Base-by-base conservation (phyloP, 2,888 invertebrate species). In the Himalopsyche tibetana region DNA sequence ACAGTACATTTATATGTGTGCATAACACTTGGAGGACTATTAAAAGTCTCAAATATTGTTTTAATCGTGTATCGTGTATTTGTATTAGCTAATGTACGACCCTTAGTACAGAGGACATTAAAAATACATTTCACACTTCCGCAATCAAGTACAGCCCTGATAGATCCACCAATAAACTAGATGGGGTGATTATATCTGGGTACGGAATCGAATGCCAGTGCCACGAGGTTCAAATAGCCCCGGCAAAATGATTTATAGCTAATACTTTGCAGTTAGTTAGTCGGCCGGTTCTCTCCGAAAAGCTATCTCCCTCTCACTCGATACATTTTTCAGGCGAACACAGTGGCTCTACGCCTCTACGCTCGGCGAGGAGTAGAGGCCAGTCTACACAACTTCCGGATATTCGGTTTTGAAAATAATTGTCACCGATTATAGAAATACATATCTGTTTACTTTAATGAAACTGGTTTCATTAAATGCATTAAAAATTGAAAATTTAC, bases 251-350 rank as follows among this genome's bases (percentile, higher is more conserved):
- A 89, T 89, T 89, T 88, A 89, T 84, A 82, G 84, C 85, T 83
- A 83, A 89, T 89, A 89, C 89, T 89, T 88, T 86, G 89, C 89
- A 88, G 89, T 89, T 87, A 88, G 89, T 89, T 88, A 88, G 87
- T 63, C 87, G 63, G 88, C 80, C 82, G n/a, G 69, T 69, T 83
- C 85, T 45, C 80, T 79, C 19, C 55, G 84, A 63, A 80, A n/a
- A 8, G 15, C 82, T 69, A n/a, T 55, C 55, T 55, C 74, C 63
- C 40, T 82, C 40, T 36, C 40, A 63, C 63, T 82, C 81, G 55
- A 83, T 84, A 81, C 81, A 84, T 84, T 84, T 84, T 84, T 84
- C 80, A 84, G 84, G 42, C 74, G 12, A 6, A 28, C 40, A 81
- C 51, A 28, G 45, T 45, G 74, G 84, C 79, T 36, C 79, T 51